Evolutionary conservation across 2,113 vertebrate species (phyloP).

Genomic region (Paraplagusia blochii): DNA sequence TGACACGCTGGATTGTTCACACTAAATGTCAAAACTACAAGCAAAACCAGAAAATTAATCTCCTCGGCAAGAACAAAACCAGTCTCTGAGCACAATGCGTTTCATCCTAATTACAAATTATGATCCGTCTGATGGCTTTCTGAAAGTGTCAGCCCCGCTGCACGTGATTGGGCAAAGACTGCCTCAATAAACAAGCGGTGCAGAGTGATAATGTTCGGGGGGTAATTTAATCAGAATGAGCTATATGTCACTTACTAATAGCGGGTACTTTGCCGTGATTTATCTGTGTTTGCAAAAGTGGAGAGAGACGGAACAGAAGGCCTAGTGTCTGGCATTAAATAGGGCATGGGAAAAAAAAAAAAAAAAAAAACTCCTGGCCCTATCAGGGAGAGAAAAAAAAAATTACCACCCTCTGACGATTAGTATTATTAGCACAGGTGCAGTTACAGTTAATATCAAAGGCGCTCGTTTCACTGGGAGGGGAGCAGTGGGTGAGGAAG

Average conservation of each 20-base stretch:
- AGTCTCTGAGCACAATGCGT: background rate
- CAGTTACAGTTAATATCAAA: conserved; percentile 72
- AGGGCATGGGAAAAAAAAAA: conserved; percentile 65
- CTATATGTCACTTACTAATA: conserved; percentile 74
- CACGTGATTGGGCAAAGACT: conserved; percentile 36
- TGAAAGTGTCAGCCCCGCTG: conserved; percentile 14
- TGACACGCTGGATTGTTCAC: too few species aligned
- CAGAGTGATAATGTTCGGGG: conserved; percentile 63
- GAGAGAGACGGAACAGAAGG: conserved; percentile 68
- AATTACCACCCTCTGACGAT: conserved; percentile 73
- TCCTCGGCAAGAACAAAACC: background rate
- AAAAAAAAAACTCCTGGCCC: conserved; percentile 66
- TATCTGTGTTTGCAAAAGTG: conserved; percentile 74
- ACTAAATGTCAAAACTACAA: background rate
- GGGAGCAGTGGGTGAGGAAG: conserved; percentile 50
- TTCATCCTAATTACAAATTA: conserved; percentile 36
- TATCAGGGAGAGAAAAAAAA: conserved; percentile 54
- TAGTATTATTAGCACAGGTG: conserved; percentile 76
- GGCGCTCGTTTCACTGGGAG: conserved; percentile 56
- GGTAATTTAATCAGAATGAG: conserved; percentile 76
- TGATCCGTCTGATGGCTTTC: conserved; percentile 11
- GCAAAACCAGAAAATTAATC: background rate
- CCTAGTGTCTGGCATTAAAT: conserved; percentile 66
- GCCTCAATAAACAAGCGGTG: conserved; percentile 49
- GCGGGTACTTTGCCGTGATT: conserved; percentile 74